These are phyloP conservation scores for Bucorvus abyssinicus DNA, from an alignment of 2,797 vertebrate genomes.

Conservation along the genomic window DNA sequence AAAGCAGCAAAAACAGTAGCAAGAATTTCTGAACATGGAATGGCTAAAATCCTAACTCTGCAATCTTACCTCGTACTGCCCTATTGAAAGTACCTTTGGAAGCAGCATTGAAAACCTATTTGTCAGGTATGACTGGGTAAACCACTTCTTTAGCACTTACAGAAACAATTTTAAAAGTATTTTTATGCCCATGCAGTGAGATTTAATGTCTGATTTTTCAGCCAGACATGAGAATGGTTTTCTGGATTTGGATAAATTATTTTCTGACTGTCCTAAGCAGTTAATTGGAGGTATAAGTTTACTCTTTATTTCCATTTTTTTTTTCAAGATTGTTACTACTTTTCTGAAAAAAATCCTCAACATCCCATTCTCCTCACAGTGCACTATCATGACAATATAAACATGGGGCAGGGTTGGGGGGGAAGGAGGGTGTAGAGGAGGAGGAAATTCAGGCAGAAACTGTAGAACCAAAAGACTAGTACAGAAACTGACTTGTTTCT, in stretches of 20 bases:
- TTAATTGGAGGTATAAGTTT: not conserved
- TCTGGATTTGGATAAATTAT: not conserved
- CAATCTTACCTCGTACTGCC: not conserved
- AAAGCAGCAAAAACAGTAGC: not conserved
- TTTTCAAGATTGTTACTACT: not conserved
- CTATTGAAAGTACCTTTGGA: not conserved
- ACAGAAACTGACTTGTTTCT: not conserved
- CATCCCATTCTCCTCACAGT: not conserved
- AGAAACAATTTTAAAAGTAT: not conserved
- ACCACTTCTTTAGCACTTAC: not conserved
- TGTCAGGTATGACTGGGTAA: not conserved
- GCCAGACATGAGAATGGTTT: not conserved
- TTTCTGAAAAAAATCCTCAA: not conserved
- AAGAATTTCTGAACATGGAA: not conserved
- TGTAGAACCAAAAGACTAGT: not conserved
- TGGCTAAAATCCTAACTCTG: not conserved
- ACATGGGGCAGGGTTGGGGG: no score
- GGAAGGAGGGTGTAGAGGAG: fast-evolving
- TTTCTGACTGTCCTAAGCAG: not conserved
- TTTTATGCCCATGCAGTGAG: not conserved
- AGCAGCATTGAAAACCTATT: not conserved
- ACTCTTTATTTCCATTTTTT: not conserved
- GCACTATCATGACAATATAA: not conserved
- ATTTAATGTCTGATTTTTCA: not conserved
- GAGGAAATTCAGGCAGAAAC: not conserved